Base-by-base conservation (phyloP, 2,797 vertebrate genomes). In the Microctenopoma lineatum region DNA sequence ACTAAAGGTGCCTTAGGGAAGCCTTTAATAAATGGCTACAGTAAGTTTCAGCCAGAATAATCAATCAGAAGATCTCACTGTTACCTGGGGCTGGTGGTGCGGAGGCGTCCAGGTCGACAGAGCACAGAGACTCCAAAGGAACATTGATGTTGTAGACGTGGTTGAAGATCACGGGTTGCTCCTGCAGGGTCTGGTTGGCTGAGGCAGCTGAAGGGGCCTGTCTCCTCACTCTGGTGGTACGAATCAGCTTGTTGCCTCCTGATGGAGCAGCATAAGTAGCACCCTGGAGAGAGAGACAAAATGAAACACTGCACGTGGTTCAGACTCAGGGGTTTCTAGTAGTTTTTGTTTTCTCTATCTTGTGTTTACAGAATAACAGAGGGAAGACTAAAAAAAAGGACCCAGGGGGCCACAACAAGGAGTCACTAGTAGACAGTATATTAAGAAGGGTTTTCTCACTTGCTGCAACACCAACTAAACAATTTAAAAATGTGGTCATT, bases 91-190 rank as follows among this genome's bases (percentile, higher is more conserved):
- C 83, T 8, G 78, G 57, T 6, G 83, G 72, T 34, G 68, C 34
- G 3, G 89, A 83, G 54, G 89, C 54, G 3, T 90, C 92, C 77
- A 96, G 89, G 76, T 96, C 87, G 0, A 96, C 93, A 0, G 96
- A 95, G 89, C 98, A 99, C 69, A 98, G 93, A 47, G 95, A 96
- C 84, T 97, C 96, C 84, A 95, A 52, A 0, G 97, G 97, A 41
- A 99, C 94, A 2, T 99, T 98, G 84, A 98, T 98, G 92, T 97
- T 98, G 89, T 99, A 99, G 73, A 98, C 94, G 13, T 99, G 98
- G 92, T 97, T 98, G 86, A 99, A 99, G 85, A 98, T 92, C 91
- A 98, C 84, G 1, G 97, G 93, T 73, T 96, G 95, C 61, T 96
- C 94, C 87, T 86, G 92, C 81, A 88, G 41, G 0, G 94, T 93